phyloP scores from a whole-genome alignment of 30 jellyfish, hydroid and myxozoan species.

The Morbakka virulenta region DNA sequence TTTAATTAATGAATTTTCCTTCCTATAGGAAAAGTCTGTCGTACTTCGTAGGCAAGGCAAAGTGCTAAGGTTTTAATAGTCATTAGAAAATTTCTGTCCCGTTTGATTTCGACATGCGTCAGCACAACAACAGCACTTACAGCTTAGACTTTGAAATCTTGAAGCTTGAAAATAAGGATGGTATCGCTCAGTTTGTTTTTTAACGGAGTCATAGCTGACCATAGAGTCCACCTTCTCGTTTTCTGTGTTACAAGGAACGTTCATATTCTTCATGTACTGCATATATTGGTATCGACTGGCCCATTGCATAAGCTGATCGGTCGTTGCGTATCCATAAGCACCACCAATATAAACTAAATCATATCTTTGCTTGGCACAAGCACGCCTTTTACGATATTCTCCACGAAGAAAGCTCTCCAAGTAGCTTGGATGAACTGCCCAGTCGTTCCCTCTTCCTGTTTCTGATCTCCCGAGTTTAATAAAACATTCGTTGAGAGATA shows the following conservation, averaged over 20 bases:
- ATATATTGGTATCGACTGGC: background rate
- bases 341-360: background rate
- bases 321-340: background rate
- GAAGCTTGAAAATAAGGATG: background rate
- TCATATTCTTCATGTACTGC: background rate
- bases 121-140: background rate
- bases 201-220: background rate
- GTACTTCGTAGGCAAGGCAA: no score
- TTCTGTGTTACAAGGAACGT: background rate
- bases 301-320: background rate
- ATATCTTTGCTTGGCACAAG: background rate
- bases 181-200: background rate
- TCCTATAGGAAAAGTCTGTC: no score
- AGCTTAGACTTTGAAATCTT: background rate
- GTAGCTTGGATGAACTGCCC: slow-evolving; percentile 70
- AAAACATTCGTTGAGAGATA: slow-evolving; percentile 62
- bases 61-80: no score
- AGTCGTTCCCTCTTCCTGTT: slow-evolving; percentile 70
- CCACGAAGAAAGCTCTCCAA: slow-evolving; percentile 59
- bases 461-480: slow-evolving; percentile 62
- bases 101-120: background rate
- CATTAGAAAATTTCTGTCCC: background rate
- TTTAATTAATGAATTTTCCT: no score
- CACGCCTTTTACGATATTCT: slow-evolving; percentile 50
- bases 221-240: background rate